phyloP scores from a whole-genome alignment of 2,888 invertebrate genomes.

The Chloroclysta siterata region DNA sequence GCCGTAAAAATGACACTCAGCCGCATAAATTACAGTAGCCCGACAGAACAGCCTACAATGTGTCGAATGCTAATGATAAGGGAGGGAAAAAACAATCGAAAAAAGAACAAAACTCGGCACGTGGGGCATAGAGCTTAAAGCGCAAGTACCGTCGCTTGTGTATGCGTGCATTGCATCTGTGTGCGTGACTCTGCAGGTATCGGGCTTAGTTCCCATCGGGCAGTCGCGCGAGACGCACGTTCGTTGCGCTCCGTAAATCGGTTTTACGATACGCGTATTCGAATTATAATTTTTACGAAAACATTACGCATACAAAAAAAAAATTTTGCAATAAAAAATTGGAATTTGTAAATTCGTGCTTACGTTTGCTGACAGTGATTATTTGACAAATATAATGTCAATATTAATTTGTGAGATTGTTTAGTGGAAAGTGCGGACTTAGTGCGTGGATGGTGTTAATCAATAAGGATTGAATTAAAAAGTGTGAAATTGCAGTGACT shows the following conservation, averaged over 20 bases:
- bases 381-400: constrained; percentile 17
- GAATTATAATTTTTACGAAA: constrained; percentile 17
- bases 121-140: constrained; percentile 70
- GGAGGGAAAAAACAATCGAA: constrained; percentile 49
- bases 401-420: constrained; percentile 26
- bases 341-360: too few species aligned
- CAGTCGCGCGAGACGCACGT: constrained; percentile 55
- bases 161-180: constrained; percentile 68
- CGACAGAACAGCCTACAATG: constrained; percentile 48
- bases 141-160: constrained; percentile 66
- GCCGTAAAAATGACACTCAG: constrained; percentile 41
- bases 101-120: constrained; percentile 49
- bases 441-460: constrained; percentile 38
- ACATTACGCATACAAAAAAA: constrained; percentile 1
- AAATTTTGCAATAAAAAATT: neutral
- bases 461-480: constrained; percentile 30
- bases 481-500: constrained; percentile 16
- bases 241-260: constrained; percentile 24
- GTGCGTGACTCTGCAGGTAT: constrained; percentile 82
- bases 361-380: constrained; percentile 27
- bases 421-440: constrained; percentile 39
- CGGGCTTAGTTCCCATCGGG: constrained; percentile 74
- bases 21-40: constrained; percentile 57
- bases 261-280: constrained; percentile 30
- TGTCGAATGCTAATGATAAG: constrained; percentile 56